Evolutionary conservation across 30 jellyfish, hydroid and myxozoan genomes (phyloP).

Genomic region (Clytia hemisphaerica): DNA sequence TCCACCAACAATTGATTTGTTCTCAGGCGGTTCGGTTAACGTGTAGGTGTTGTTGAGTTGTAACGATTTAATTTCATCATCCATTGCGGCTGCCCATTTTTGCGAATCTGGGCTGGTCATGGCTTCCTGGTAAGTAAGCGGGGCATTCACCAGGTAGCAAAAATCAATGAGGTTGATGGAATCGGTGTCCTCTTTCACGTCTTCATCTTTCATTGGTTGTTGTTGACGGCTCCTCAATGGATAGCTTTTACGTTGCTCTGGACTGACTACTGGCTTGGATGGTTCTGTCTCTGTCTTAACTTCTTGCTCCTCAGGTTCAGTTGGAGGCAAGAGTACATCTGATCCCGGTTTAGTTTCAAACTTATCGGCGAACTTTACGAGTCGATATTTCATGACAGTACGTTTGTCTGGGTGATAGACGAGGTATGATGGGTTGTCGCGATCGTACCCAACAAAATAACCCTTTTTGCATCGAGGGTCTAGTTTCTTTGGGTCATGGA

Average conservation of each 20-base stretch:
- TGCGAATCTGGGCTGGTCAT: not conserved
- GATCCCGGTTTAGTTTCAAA: no score
- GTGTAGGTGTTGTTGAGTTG: no score
- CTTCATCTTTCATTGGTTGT: no score
- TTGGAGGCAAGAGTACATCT: no score
- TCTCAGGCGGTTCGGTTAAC: not conserved
- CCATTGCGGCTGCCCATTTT: not conserved
- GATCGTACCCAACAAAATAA: slow-evolving; percentile 21
- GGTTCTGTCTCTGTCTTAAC: no score
- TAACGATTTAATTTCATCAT: not conserved
- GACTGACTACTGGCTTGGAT: no score
- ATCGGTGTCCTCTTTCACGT: no score
- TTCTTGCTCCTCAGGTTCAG: no score
- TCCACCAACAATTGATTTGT: not conserved
- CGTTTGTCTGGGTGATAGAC: slow-evolving; percentile 16
- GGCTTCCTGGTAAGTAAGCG: not conserved
- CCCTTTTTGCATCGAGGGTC: slow-evolving; percentile 10
- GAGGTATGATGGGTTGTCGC: slow-evolving; percentile 20
- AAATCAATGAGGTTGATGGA: not conserved
- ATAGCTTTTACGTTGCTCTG: no score
- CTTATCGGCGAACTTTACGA: not conserved
- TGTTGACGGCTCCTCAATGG: no score
- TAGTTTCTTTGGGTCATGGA: slow-evolving; percentile 10
- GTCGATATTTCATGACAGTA: not conserved
- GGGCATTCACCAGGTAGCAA: not conserved